phyloP scores from a whole-genome alignment of 1,140 invertebrate species.

The Pristionchus pacificus region DNA sequence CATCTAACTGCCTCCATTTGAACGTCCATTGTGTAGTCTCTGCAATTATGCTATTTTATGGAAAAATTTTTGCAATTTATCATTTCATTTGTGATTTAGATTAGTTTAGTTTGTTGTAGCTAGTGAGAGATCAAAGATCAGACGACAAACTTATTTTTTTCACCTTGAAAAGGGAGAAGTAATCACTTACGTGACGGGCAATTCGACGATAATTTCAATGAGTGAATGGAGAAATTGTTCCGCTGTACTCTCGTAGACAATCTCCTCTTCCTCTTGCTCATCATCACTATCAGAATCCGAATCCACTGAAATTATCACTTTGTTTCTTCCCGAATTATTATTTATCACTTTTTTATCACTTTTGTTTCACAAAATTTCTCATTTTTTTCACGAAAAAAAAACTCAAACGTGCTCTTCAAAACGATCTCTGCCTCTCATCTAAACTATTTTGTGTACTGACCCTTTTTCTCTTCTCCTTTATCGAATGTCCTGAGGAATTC shows the following conservation, averaged over 20 bases:
- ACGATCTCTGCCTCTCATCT: too few species aligned
- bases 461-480: slow-evolving; percentile 9
- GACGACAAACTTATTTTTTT: slow-evolving; percentile 17
- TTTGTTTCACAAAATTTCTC: too few species aligned
- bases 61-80: background rate
- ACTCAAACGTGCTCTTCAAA: too few species aligned
- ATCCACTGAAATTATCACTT: too few species aligned
- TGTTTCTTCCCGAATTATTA: too few species aligned
- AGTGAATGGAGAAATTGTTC: slow-evolving; percentile 65
- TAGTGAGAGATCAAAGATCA: background rate
- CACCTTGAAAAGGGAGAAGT: slow-evolving; percentile 58
- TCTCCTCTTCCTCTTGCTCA: slow-evolving; percentile 25
- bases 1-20: slow-evolving; percentile 60
- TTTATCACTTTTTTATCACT: too few species aligned
- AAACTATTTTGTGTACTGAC: too few species aligned
- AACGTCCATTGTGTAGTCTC: slow-evolving; percentile 80
- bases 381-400: too few species aligned
- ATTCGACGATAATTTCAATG: slow-evolving; percentile 72
- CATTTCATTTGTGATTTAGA: slow-evolving; percentile 2
- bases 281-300: slow-evolving; percentile 13
- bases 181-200: slow-evolving; percentile 66
- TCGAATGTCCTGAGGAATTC: slow-evolving; percentile 50
- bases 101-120: background rate
- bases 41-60: slow-evolving; percentile 59
- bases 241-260: slow-evolving; percentile 29